phyloP scores from a whole-genome alignment of 2,113 vertebrate genomes.

The Phalacrocorax brasilianus region DNA sequence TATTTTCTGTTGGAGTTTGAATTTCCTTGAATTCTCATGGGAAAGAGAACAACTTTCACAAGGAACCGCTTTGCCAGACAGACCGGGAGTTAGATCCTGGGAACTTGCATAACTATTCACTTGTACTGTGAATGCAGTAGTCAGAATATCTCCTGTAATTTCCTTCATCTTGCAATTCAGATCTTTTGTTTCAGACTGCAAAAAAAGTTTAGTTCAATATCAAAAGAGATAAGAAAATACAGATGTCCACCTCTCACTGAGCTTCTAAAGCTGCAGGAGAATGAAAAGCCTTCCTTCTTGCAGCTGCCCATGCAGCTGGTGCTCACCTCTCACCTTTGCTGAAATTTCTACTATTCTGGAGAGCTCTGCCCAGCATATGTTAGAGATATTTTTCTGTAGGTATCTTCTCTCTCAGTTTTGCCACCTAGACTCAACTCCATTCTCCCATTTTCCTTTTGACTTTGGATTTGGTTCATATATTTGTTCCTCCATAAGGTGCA shows the following conservation, averaged over 20 bases:
- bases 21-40: conserved; percentile 62
- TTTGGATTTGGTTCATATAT: not conserved
- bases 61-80: not conserved
- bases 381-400: not conserved
- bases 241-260: not conserved
- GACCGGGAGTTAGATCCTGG: not conserved
- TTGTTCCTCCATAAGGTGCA: not conserved
- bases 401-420: not conserved
- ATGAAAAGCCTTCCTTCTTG: not conserved
- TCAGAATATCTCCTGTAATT: not conserved
- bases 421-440: not conserved
- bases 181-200: not conserved
- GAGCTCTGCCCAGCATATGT: not conserved
- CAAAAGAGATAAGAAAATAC: not conserved
- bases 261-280: not conserved
- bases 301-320: not conserved
- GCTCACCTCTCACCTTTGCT: not conserved
- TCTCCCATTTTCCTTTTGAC: not conserved
- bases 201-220: not conserved
- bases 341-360: not conserved
- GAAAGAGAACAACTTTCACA: conserved; percentile 44
- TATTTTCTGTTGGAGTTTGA: conserved; percentile 45
- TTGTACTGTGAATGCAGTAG: not conserved
- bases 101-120: not conserved
- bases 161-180: not conserved